Evolutionary conservation across 2,888 invertebrate species (phyloP), one percentile per base, ranked within the genome.

Genomic region (Drosophila atroscutellata): DNA sequence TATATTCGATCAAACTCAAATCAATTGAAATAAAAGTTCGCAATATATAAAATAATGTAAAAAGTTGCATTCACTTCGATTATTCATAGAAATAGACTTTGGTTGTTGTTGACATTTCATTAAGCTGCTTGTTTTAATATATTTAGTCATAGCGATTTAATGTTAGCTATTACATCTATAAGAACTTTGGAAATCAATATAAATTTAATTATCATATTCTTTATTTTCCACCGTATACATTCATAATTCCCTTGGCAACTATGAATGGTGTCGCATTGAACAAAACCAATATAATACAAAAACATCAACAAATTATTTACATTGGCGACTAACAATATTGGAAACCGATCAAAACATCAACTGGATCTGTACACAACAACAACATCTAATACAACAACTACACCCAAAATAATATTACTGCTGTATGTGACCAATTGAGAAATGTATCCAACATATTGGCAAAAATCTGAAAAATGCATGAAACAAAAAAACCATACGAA

Each of bases 371-470:
- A 79, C 79, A 80, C 70, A 52, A 65, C 64, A 68, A 73, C 72
- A 72, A 84, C 73, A 73, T 37, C 55, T 42, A 71, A 58, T 69
- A 63, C 42, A 55, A 63, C 24, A 60, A 72, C 37, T 58, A 50
- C 60, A 75, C 77, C 57, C 52, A 63, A 24, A 57, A 71, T 50
- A 58, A 51, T 56, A 77, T 24, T 24, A 75, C 60, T 75, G 63
- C 73, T 88, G 86, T 85, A 77, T 86, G 89, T 78, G 79, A 82
- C 77, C 77, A 81, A 87, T 68, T 72, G 71, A 52, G 64, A 79
- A 72, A 73, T 36, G 63, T 67, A 71, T 71, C 36, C 50, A 63
- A 71, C 26, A 66, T 66, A 82, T 83, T 76, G 77, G 83, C 83
- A 71, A 67, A 56, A 36, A 73, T 67, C 64, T 20, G 47, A 55